Base-by-base conservation (phyloP, 1,140 invertebrate genomes). In the Drosophila serrata region DNA sequence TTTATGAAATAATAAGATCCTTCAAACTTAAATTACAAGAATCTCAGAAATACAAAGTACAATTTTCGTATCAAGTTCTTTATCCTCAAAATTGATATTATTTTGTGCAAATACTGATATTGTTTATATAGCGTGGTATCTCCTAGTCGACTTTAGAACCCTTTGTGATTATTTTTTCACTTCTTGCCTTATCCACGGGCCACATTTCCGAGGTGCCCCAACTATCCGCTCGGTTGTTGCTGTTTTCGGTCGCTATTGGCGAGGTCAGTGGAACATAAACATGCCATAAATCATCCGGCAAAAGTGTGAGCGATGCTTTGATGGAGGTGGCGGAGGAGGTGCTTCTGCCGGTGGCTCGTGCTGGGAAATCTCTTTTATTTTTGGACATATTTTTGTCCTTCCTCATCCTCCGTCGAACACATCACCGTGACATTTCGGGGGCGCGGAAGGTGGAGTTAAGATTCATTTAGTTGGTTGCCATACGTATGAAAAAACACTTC, bases 211-310 rank as follows among this genome's bases (percentile, higher is more conserved):
- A 59, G 68, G 65, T 72, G 67, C 31, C 69, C 69, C 53, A 72
- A 59, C 67, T 59, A 73, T 73, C 53, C 29, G 35, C 22, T 35
- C 17, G 39, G 68, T 40, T 65, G 48, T 65, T 79, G 60, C 62
- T 61, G 73, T 43, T 72, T 68, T 39, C 43, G 46, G 68, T 67
- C 67, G 75, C 61, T 64, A 67, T 79, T 72, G 75, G 79, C 79
- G 79, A 86, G 82, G 84, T 86, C 84, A 86, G 82, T 78, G 84
- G 79, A 78, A 88, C 79, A 88, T 88, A 86, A 86, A 86, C 82
- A 86, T 86, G 75, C 61, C 82, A 88, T 86, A 86, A 86, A 86
- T 86, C 84, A 86, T 86, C 63, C 37, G 58, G 49, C 46, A 58
- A 37, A 68, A 77, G 73, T 75, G 72, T 65, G 72, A 43, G 73